A percentile compares a stretch with the other conserved stretches of the same genome.
Conservation (phyloP, 2,113 vertebrate species). For the Heterocephalus glaber region DNA sequence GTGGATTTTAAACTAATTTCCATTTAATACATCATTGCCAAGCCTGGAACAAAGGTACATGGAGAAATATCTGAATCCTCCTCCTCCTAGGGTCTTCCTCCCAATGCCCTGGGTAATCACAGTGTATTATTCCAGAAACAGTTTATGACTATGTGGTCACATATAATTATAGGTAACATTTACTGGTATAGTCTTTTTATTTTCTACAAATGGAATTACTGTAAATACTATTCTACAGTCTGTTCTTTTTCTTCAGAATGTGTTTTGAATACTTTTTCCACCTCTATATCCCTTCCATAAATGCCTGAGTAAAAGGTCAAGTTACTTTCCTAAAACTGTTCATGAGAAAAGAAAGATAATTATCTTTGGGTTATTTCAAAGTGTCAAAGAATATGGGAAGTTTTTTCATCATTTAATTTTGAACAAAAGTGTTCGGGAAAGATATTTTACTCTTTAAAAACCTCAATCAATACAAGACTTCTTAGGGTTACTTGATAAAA, state of each 20-base stretch:
- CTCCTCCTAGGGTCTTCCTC: background rate
- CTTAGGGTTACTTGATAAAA: background rate
- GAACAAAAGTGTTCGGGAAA: slow-evolving; percentile 48
- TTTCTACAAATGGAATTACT: slow-evolving; percentile 1
- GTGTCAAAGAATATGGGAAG: background rate
- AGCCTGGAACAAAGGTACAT: background rate
- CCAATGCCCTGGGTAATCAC: background rate
- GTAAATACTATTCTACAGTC: slow-evolving; percentile 5
- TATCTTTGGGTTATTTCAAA: background rate
- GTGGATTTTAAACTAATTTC: slow-evolving; percentile 41
- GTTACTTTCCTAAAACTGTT: slow-evolving; percentile 22
- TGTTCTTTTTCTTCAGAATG: slow-evolving; percentile 52
- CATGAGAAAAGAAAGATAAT: background rate
- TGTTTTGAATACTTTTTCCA: slow-evolving; percentile 40
- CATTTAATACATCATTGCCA: background rate
- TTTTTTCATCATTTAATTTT: slow-evolving; percentile 19
- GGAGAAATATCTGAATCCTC: background rate
- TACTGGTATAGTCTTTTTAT: slow-evolving; percentile 5
- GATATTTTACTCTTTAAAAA: background rate
- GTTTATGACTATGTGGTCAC: background rate
- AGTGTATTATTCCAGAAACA: background rate
- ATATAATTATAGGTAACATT: slow-evolving; percentile 6
- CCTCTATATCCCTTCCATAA: background rate
- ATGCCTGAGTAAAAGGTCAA: slow-evolving; percentile 1
- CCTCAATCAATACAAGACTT: background rate